These are phyloP conservation scores for Dromas ardeola DNA, from an alignment of 2,113 vertebrate genomes.

Conservation along the genomic window DNA sequence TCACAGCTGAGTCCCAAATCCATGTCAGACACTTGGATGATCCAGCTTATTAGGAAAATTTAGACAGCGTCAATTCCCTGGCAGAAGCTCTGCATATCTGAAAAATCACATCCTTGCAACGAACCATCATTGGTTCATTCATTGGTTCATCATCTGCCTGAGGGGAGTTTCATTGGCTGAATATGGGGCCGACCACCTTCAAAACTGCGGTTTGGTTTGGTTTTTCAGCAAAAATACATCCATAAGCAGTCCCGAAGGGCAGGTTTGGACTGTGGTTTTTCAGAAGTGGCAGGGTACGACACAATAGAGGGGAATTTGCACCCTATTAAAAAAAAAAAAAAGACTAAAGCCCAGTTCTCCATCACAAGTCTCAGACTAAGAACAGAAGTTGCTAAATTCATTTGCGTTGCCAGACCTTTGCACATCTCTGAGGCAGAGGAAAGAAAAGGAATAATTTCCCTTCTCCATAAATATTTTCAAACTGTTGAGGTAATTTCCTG, in stretches of 20 bases:
- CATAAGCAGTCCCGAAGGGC: neutral
- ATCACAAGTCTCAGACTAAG: neutral
- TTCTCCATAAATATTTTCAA: neutral
- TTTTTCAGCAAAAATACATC: neutral
- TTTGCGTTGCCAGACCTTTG: neutral
- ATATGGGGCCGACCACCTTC: neutral
- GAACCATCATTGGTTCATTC: no score
- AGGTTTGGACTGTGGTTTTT: neutral
- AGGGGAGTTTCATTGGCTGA: neutral
- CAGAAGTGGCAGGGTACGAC: neutral
- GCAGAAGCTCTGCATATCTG: neutral
- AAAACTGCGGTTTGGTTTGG: neutral
- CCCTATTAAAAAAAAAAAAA: neutral
- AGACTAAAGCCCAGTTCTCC: neutral
- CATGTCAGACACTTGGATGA: neutral
- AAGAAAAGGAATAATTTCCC: neutral
- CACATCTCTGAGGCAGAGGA: neutral
- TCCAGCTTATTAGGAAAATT: neutral
- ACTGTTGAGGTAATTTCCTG: neutral
- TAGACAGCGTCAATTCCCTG: neutral
- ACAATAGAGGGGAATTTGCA: slow-evolving; percentile 1
- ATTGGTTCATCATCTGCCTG: no score
- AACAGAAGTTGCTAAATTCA: neutral
- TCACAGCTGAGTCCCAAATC: neutral
- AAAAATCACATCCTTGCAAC: neutral